These are phyloP conservation scores for Bombus superbus DNA, from an alignment of 1,140 invertebrate genomes.

Conservation along the genomic window DNA sequence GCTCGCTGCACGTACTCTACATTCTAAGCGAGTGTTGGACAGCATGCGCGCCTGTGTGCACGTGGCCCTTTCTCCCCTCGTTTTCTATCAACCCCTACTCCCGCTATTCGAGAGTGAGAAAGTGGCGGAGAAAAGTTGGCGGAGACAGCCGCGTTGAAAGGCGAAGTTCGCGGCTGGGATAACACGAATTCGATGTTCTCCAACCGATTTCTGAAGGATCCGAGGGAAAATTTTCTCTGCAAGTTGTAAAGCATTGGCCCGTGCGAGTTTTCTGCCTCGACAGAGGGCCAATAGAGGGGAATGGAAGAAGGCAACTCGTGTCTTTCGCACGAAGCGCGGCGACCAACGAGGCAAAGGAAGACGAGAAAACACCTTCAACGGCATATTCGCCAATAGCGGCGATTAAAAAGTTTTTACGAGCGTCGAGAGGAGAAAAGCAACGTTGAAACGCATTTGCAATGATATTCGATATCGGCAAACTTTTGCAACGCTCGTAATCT, in stretches of 20 bases:
- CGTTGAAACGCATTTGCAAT: conserved; percentile 14
- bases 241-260: not conserved
- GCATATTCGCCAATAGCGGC: not conserved
- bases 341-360: no score
- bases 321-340: not conserved
- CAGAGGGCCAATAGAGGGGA: conserved; percentile 5
- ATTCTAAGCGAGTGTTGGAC: not conserved
- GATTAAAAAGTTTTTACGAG: conserved; percentile 44
- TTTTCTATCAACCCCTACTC: not conserved
- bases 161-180: conserved; percentile 41
- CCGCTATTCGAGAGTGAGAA: not conserved
- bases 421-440: not conserved
- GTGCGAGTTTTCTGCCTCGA: conserved; percentile 13
- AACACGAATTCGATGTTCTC: conserved; percentile 35
- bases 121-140: conserved; percentile 19
- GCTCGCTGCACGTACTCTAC: conserved; percentile 1
- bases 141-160: conserved; percentile 21
- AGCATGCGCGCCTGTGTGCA: not conserved
- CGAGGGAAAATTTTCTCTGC: not conserved
- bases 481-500: conserved; percentile 21
- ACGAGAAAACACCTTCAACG: not conserved
- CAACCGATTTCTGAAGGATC: conserved; percentile 28
- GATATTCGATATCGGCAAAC: conserved; percentile 33
- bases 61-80: not conserved
- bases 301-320: not conserved